Evolutionary conservation across 2,113 vertebrate genomes (phyloP).

Genomic region (Helogale parvula): DNA sequence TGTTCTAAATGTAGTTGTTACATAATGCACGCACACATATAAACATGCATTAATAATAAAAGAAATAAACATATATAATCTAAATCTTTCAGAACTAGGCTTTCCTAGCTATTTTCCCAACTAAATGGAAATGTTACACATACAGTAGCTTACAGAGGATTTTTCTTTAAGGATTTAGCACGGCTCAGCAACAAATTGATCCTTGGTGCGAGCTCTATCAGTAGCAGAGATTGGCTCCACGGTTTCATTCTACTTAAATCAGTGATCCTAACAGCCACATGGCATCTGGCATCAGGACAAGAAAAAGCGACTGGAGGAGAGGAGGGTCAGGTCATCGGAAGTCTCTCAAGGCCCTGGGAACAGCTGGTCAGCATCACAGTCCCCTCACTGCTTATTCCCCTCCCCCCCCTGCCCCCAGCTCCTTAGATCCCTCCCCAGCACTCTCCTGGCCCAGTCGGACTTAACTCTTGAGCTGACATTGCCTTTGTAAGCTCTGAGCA

Average conservation of each 20-base stretch:
- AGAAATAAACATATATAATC: not conserved
- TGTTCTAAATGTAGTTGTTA: not conserved
- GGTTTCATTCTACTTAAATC: not conserved
- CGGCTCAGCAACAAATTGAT: not conserved
- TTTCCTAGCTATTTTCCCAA: conserved; percentile 33
- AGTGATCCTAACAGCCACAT: not conserved
- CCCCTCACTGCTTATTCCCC: not conserved
- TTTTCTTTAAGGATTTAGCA: conserved; percentile 1
- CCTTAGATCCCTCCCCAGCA: not conserved
- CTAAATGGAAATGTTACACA: not conserved
- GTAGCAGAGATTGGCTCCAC: not conserved
- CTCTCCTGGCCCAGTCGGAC: not conserved
- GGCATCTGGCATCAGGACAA: not conserved
- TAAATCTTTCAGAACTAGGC: not conserved
- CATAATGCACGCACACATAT: not conserved
- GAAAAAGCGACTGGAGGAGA: not conserved
- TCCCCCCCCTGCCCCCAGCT: accelerated
- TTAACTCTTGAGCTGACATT: not conserved
- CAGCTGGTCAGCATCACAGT: not conserved
- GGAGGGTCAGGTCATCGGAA: not conserved
- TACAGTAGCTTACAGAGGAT: not conserved
- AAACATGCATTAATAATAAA: not conserved
- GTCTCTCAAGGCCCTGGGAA: conserved; percentile 28
- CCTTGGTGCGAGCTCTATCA: not conserved
- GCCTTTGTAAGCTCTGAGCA: not conserved